These are phyloP conservation scores for Aleiodes sp. DNA, from an alignment of 1,140 invertebrate genomes.

Conservation along the genomic window DNA sequence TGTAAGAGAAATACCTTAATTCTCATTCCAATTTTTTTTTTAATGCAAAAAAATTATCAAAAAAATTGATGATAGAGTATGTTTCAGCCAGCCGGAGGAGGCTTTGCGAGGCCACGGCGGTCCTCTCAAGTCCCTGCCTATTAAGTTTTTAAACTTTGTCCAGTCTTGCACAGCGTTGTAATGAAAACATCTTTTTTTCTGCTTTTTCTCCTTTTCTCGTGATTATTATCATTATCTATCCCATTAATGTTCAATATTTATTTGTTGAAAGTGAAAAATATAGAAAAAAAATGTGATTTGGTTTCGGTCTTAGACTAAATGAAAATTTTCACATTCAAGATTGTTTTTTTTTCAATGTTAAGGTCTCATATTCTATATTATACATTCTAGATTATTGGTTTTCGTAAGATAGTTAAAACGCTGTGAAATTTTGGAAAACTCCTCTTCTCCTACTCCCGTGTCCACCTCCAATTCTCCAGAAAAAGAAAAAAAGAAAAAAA, in stretches of 20 bases:
- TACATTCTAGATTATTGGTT: background rate
- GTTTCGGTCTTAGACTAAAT: too few species aligned
- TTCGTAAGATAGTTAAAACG: conserved; percentile 35
- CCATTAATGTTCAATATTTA: too few species aligned
- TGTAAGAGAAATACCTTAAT: too few species aligned
- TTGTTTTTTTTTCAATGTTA: too few species aligned
- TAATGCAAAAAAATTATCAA: conserved; percentile 12
- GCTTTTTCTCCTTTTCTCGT: too few species aligned
- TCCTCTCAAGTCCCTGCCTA: conserved; percentile 46
- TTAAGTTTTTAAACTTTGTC: conserved; percentile 18
- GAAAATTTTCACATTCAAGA: too few species aligned
- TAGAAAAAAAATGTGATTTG: too few species aligned
- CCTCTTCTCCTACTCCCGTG: conserved; percentile 36
- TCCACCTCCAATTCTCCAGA: conserved; percentile 42
- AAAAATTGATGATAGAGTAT: conserved; percentile 57
- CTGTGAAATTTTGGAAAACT: conserved; percentile 47
- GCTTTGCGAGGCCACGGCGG: conserved; percentile 63
- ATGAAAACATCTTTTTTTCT: too few species aligned
- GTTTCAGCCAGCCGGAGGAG: conserved; percentile 62
- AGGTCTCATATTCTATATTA: too few species aligned
- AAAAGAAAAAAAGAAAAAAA: conserved; percentile 27
- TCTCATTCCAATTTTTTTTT: conserved; percentile 37
- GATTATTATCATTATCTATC: too few species aligned
- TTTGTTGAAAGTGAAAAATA: too few species aligned
- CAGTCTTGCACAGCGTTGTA: conserved; percentile 53